Evolutionary conservation across 2,113 vertebrate species (phyloP), one percentile per base, ranked within the genome.

Genomic region (Sula dactylatra): DNA sequence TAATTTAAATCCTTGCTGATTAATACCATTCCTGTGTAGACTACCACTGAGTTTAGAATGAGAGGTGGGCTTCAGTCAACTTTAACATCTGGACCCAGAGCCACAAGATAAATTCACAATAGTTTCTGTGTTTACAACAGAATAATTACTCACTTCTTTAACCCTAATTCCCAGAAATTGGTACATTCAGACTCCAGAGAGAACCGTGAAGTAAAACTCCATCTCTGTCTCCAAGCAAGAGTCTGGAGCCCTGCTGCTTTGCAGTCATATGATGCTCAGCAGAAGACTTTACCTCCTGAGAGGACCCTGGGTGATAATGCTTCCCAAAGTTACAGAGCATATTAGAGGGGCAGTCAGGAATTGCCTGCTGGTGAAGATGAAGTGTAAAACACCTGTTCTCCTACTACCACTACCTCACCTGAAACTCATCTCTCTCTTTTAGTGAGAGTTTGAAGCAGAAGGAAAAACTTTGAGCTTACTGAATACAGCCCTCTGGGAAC

Each of bases 1-100:
- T n/a, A 70, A 84, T 93, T 94, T 96, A 88, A 96, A 90, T 90
- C 92, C 76, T 88, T 77, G 26, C 13, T 84, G 78, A 96, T 92
- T 62, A 79, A 69, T 90, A 91, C 90, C 12, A 77, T 97, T 93
- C 54, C 84, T 95, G n/a, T 82, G 26, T 76, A 95, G 86, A 44
- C 34, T 91, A 64, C 38, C 67, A 83, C 44, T 40, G 34, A 50
- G 12, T 67, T 74, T 91, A 92, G 83, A 92, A 76, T 82, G 85
- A 88, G 80, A 91, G 19, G n/a, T 49, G 40, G 22, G 62, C 65
- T 71, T 91, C 52, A 36, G 80, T 87, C 42, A 85, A 0, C 45
- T 61, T 65, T 56, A 84, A 92, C 70, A 70, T 86, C 42, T 89
- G 90, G 32, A 82, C 11, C 22, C 31, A 82, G 54, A 95, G 71